Evolutionary conservation across 2,888 invertebrate genomes (phyloP), one percentile per base, ranked within the genome.

Genomic region (Pollenia angustigena): DNA sequence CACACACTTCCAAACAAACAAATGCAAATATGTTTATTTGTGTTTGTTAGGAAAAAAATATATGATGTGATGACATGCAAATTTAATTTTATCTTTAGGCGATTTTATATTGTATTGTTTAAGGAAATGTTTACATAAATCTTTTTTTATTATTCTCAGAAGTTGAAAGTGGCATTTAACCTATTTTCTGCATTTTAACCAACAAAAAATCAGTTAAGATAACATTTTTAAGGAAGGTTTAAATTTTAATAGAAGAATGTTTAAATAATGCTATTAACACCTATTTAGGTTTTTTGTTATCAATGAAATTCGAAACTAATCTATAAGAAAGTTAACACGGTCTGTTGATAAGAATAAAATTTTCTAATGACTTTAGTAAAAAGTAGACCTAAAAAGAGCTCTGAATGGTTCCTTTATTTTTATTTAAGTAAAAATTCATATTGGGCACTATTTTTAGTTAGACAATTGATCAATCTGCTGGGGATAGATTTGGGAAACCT

Each of bases 51-150:
- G 71, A 64, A 69, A 72, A 32, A 32, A 69, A 64, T 79, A 75
- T 79, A 68, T 58, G 86, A 79, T 72, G 80, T 81, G 76, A 83
- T 80, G 83, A 83, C 81, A 81, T 87, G 86, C 83, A 83, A 81
- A 83, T 83, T 80, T 8, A 75, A 54, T 81, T 76, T 83, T 83
- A 66, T 83, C 80, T 72, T 72, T 54, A 58, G 82, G 79, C 79
- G n/a, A 74, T 78, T 81, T 71, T 60, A 32, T 85, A 48, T 79
- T 72, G 44, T 62, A 54, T 50, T 79, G 64, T 66, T 52, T 71
- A 8, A 16, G 16, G 16, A 56, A 46, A 58, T 58, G 60, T 85
- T 71, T 66, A 16, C 50, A 58, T 71, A 72, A 85, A 81, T 81
- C 76, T 76, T 50, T 46, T 40, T 32, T 48, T 79, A 58, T 64